Percentiles rank a stretch among this genome's conserved stretches.
These are phyloP conservation scores for Nasonovia ribisnigri DNA, from an alignment of 2,888 invertebrate genomes.

Conservation along the genomic window DNA sequence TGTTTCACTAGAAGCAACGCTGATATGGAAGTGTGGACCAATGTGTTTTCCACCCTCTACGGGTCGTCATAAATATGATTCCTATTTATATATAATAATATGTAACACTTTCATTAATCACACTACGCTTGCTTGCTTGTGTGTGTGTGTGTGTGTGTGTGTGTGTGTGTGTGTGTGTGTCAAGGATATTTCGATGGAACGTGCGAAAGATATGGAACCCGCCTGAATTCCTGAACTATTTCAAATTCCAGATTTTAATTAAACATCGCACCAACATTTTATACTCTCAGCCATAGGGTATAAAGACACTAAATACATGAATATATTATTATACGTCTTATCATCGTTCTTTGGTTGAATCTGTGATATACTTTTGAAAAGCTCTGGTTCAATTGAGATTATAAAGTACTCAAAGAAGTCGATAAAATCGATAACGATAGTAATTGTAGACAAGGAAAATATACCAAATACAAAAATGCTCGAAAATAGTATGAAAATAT, in stretches of 20 bases:
- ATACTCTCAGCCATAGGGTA: not conserved
- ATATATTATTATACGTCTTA: not conserved
- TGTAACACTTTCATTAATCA: slow-evolving; percentile 44
- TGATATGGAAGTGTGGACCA: not conserved
- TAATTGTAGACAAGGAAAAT: not conserved
- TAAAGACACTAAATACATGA: not conserved
- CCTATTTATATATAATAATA: slow-evolving; percentile 17
- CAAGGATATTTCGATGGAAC: not conserved
- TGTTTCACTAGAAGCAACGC: not conserved
- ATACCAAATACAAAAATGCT: not conserved
- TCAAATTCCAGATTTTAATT: slow-evolving; percentile 55
- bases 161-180: not conserved
- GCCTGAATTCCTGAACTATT: not conserved
- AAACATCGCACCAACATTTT: not conserved
- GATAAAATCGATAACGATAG: not conserved
- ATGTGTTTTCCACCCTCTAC: not conserved
- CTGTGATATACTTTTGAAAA: not conserved
- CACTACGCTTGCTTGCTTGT: not conserved
- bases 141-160: not conserved
- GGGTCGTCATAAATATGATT: slow-evolving; percentile 11
- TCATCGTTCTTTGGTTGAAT: not conserved
- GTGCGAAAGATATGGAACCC: not conserved
- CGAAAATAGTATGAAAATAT: slow-evolving; percentile 43
- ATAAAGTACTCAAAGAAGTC: not conserved
- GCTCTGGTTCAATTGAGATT: not conserved